These are phyloP conservation scores for Plagodis dolabraria DNA, from an alignment of 2,888 invertebrate species.

Conservation along the genomic window DNA sequence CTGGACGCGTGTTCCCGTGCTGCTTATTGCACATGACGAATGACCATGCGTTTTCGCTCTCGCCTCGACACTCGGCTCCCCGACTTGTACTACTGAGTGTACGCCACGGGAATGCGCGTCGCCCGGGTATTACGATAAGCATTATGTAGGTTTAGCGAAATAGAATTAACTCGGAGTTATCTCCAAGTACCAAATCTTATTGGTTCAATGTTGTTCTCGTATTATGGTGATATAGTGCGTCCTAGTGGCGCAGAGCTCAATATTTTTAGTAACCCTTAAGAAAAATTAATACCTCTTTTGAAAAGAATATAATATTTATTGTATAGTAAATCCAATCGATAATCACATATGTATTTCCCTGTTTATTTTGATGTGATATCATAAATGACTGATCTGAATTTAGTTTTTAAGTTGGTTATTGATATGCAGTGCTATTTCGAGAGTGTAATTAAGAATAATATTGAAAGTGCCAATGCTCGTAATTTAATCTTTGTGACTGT, in stretches of 20 bases:
- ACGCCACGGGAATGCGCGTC: constrained; percentile 42
- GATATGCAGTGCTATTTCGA: constrained; percentile 84
- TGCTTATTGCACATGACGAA: constrained; percentile 5
- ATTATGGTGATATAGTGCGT: constrained; percentile 82
- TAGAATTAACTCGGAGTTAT: constrained; percentile 79
- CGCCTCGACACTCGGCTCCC: no score
- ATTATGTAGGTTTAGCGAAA: constrained; percentile 85
- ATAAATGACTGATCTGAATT: constrained; percentile 87
- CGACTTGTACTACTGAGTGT: not conserved
- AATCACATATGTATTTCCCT: constrained; percentile 84
- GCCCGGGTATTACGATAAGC: constrained; percentile 78
- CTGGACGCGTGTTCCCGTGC: constrained; percentile 47
- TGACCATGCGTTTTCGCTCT: not conserved
- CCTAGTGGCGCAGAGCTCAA: constrained; percentile 83
- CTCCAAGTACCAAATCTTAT: constrained; percentile 83
- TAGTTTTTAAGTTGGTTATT: constrained; percentile 86
- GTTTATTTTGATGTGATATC: constrained; percentile 87
- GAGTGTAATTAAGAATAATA: constrained; percentile 84
- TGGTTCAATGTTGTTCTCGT: constrained; percentile 84
- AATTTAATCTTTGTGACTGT: constrained; percentile 83
- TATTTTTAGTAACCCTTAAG: constrained; percentile 85
- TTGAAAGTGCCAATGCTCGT: constrained; percentile 86
- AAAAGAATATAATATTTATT: constrained; percentile 80
- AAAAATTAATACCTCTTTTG: constrained; percentile 85
- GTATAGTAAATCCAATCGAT: constrained; percentile 81